Evolutionary conservation across 2,888 invertebrate species (phyloP).

Genomic region (Cordilura impudica): DNA sequence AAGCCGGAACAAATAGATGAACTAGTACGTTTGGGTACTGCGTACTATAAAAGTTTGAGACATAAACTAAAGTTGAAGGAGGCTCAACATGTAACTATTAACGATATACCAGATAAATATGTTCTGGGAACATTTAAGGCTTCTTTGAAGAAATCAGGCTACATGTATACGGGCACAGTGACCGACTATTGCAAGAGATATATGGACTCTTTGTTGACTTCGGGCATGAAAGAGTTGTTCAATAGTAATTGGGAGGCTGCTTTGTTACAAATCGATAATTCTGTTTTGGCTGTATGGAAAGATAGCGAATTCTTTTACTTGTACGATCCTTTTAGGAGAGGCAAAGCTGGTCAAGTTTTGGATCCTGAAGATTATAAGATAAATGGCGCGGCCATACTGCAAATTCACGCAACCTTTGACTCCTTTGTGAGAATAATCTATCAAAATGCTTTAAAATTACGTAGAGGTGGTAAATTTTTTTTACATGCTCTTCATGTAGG

Average conservation of each 20-base stretch:
- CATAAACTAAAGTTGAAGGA: slow-evolving; percentile 68
- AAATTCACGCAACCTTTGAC: slow-evolving; percentile 82
- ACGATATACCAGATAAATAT: slow-evolving; percentile 76
- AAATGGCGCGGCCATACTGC: slow-evolving; percentile 80
- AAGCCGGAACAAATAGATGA: slow-evolving; percentile 81
- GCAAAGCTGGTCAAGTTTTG: slow-evolving; percentile 80
- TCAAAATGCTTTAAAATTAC: slow-evolving; percentile 77
- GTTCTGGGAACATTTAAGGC: slow-evolving; percentile 75
- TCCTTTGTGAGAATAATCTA: slow-evolving; percentile 80
- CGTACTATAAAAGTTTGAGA: slow-evolving; percentile 70
- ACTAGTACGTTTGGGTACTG: slow-evolving; percentile 70
- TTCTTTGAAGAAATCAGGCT: slow-evolving; percentile 71
- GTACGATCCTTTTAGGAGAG: slow-evolving; percentile 83
- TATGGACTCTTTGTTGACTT: slow-evolving; percentile 70
- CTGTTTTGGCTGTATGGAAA: slow-evolving; percentile 81
- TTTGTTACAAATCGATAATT: slow-evolving; percentile 81
- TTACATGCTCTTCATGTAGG: slow-evolving; percentile 81
- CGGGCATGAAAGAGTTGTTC: slow-evolving; percentile 70
- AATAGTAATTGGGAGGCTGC: slow-evolving; percentile 68
- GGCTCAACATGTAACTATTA: slow-evolving; percentile 69
- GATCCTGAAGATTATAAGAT: slow-evolving; percentile 76
- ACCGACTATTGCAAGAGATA: slow-evolving; percentile 69
- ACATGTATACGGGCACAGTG: slow-evolving; percentile 71
- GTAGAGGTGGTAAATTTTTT: slow-evolving; percentile 74
- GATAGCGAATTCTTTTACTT: slow-evolving; percentile 82